Conservation (phyloP, 2,113 vertebrate genomes). For the Bos javanicus region DNA sequence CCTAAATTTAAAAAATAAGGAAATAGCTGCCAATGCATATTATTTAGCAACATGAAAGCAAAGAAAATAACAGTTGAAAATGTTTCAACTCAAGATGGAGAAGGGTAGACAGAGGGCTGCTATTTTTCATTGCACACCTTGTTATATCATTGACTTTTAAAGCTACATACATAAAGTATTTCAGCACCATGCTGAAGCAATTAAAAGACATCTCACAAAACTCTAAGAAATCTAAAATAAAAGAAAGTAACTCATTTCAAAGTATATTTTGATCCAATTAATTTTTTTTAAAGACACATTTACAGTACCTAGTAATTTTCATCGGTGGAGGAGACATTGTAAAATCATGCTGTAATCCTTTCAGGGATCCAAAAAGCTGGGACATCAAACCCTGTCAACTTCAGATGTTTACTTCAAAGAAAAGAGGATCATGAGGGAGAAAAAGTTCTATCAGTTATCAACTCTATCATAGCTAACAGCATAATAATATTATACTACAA, state of each 20-base stretch:
- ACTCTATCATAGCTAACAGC: not conserved
- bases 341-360: not conserved
- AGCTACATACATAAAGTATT: not conserved
- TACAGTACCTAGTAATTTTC: not conserved
- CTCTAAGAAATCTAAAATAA: not conserved
- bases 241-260: slow-evolving; percentile 3
- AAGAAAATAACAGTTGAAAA: not conserved
- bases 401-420: not conserved
- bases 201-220: slow-evolving; percentile 11
- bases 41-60: not conserved
- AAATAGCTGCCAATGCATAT: not conserved
- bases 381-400: not conserved
- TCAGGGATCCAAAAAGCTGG: not conserved
- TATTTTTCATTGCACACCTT: not conserved
- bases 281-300: not conserved
- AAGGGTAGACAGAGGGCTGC: not conserved
- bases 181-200: not conserved
- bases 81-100: not conserved
- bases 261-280: slow-evolving; percentile 4
- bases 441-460: not conserved
- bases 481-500: not conserved
- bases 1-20: not conserved
- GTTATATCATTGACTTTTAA: not conserved
- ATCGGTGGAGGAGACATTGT: not conserved
- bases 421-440: not conserved